Percentiles rank a stretch among this genome's conserved stretches.
Evolutionary conservation across 2,113 vertebrate genomes (phyloP).

Genomic region (Chunga burmeisteri): DNA sequence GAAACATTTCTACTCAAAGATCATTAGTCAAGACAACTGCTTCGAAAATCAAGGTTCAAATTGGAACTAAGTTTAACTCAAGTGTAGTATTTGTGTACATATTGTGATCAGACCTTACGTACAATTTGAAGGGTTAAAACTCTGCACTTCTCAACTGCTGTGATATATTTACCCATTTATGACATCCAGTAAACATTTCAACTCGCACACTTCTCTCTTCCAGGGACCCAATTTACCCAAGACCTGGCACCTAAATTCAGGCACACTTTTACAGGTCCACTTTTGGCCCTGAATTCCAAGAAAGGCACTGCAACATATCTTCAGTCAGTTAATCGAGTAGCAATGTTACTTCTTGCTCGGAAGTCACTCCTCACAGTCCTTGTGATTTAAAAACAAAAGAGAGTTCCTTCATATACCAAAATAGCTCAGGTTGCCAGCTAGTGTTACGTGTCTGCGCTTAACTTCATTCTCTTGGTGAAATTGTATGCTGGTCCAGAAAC

Average conservation of each 20-base stretch:
- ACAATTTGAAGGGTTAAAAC: background rate
- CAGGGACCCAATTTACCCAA: background rate
- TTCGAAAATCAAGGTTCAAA: background rate
- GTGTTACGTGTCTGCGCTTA: background rate
- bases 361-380: background rate
- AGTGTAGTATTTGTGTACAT: background rate
- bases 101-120: background rate
- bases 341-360: background rate
- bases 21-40: background rate
- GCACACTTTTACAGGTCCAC: background rate
- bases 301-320: background rate
- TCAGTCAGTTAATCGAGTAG: background rate
- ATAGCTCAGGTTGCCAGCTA: background rate
- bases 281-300: background rate
- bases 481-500: background rate
- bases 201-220: background rate
- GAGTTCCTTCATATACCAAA: background rate
- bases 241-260: background rate
- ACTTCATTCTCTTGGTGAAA: background rate
- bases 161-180: background rate
- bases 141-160: background rate
- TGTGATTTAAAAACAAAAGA: background rate
- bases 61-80: background rate
- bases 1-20: background rate
- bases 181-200: background rate